phyloP scores from a whole-genome alignment of 1,140 invertebrate genomes.

The Platyscapa corneri region DNA sequence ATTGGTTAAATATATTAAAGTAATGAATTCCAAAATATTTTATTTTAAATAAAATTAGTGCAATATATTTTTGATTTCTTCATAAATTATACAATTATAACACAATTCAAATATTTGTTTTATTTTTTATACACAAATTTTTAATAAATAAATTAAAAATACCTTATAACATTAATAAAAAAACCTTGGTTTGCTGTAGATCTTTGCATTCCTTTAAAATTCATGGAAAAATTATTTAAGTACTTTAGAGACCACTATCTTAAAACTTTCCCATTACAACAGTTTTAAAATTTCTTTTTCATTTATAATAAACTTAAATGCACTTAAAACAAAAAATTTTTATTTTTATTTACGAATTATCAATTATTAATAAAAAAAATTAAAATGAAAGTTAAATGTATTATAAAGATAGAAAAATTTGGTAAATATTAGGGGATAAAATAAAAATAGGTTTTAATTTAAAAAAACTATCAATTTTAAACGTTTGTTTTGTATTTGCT shows the following conservation, averaged over 20 bases:
- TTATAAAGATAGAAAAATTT: not conserved
- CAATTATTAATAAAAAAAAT: not conserved
- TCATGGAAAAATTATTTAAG: conserved; percentile 59
- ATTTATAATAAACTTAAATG: not conserved
- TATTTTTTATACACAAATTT: no score
- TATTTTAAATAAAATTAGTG: no score
- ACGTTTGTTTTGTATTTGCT: not conserved
- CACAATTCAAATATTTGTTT: no score
- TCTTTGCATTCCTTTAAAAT: conserved; percentile 57
- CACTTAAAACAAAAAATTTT: not conserved
- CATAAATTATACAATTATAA: no score
- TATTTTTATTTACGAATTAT: not conserved
- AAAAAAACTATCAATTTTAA: not conserved
- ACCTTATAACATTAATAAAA: conserved; percentile 70
- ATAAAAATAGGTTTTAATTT: not conserved
- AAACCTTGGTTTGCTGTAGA: conserved; percentile 61
- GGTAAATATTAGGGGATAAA: not conserved
- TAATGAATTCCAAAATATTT: no score
- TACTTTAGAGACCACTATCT: not conserved
- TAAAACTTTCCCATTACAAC: not conserved
- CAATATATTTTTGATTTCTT: no score
- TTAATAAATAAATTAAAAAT: not conserved
- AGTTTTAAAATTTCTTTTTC: not conserved
- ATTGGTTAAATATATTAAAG: no score
- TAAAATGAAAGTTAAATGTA: not conserved